These are phyloP conservation scores for Drosophila planitibia DNA, from an alignment of 2,888 invertebrate genomes.

Conservation along the genomic window DNA sequence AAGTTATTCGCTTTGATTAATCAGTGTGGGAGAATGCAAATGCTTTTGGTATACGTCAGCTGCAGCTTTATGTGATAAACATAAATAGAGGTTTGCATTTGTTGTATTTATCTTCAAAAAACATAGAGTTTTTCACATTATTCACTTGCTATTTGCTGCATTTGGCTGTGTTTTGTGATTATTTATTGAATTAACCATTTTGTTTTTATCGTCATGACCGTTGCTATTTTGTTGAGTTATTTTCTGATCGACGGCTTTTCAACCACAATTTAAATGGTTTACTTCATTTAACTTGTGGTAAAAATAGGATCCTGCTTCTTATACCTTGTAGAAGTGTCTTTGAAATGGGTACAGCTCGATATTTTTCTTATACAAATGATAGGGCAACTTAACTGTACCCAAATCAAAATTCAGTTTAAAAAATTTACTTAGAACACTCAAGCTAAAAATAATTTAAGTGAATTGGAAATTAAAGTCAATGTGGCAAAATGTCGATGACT, in stretches of 20 bases:
- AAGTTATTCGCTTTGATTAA: conserved; percentile 47
- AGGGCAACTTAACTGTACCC: neutral
- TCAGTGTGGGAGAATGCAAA: conserved; percentile 40
- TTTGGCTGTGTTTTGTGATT: neutral
- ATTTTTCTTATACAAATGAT: neutral
- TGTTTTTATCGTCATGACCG: neutral
- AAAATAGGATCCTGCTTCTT: neutral
- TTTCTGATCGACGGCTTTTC: conserved; percentile 4
- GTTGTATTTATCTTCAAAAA: conserved; percentile 9
- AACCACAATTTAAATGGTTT: neutral
- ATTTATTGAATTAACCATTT: neutral
- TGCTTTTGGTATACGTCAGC: conserved; percentile 26
- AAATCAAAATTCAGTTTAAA: neutral
- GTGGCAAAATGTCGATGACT: conserved; percentile 5
- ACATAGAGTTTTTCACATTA: conserved; percentile 12
- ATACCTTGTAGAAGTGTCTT: neutral
- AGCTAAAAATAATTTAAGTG: neutral
- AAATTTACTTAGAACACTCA: neutral
- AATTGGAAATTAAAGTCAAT: conserved; percentile 18
- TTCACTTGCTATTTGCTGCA: neutral
- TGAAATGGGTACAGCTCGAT: neutral
- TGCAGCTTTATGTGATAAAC: conserved; percentile 33
- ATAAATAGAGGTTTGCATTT: conserved; percentile 22
- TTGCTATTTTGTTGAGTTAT: conserved; percentile 3
- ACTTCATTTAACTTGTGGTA: conserved; percentile 1